Conservation (phyloP, 2,113 vertebrate genomes). For the Phoxinus phoxinus region DNA sequence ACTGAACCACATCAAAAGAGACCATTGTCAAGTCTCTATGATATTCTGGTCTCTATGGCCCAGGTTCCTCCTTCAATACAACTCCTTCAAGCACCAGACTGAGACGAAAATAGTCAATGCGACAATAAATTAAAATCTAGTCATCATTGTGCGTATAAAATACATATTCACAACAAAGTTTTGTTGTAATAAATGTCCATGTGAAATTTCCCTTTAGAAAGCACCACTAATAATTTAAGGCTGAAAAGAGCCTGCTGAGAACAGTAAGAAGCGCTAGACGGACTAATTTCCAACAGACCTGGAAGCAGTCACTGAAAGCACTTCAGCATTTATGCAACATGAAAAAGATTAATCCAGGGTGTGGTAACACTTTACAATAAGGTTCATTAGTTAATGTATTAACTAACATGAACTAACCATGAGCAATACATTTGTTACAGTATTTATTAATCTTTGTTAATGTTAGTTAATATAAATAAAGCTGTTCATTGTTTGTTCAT, state of each 20-base stretch:
- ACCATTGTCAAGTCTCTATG: background rate
- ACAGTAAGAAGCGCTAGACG: background rate
- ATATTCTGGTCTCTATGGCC: background rate
- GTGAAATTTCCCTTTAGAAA: constrained; percentile 1
- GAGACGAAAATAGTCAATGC: background rate
- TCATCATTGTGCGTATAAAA: background rate
- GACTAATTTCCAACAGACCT: background rate
- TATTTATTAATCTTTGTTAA: too few relatives aligned
- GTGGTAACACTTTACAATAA: too few relatives aligned
- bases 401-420: too few relatives aligned
- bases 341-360: background rate
- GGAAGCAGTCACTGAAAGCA: background rate
- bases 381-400: too few relatives aligned
- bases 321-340: constrained; percentile 27
- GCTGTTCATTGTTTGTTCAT: too few relatives aligned
- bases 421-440: too few relatives aligned
- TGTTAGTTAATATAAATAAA: too few relatives aligned
- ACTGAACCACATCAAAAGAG: background rate
- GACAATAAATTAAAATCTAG: background rate
- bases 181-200: background rate
- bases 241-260: constrained; percentile 8
- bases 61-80: too few relatives aligned
- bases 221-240: background rate
- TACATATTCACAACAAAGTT: too few relatives aligned
- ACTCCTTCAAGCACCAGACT: background rate